These are phyloP conservation scores for Papilio machaon DNA, from an alignment of 1,140 invertebrate species.

Conservation along the genomic window DNA sequence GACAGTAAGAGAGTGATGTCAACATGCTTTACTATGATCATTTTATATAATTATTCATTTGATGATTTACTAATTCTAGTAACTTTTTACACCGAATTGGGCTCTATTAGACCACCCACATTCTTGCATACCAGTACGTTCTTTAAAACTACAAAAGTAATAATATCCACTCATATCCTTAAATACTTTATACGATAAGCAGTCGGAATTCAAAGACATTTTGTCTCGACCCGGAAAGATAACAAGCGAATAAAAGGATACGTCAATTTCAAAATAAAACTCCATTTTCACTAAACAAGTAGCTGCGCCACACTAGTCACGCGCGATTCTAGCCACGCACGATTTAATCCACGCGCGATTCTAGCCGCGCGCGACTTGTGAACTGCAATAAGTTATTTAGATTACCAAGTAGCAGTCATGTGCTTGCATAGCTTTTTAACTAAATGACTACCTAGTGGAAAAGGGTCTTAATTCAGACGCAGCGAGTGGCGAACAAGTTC, in stretches of 20 bases:
- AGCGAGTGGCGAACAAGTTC: conserved; percentile 23
- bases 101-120: not conserved
- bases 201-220: conserved; percentile 20
- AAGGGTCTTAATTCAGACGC: not conserved
- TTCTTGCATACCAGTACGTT: not conserved
- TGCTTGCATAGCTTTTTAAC: too few relatives aligned
- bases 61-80: too few relatives aligned
- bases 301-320: not conserved
- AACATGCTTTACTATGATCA: too few relatives aligned
- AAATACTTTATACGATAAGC: conserved; percentile 9
- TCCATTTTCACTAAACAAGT: not conserved
- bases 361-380: too few relatives aligned
- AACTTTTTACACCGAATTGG: too few relatives aligned
- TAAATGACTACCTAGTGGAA: not conserved
- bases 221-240: conserved; percentile 6
- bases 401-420: too few relatives aligned
- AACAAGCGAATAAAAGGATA: conserved; percentile 32
- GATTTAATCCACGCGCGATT: too few relatives aligned
- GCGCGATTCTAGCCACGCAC: not conserved
- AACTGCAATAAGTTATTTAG: too few relatives aligned
- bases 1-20: not conserved
- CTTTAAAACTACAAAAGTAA: not conserved
- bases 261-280: conserved; percentile 19
- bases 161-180: not conserved
- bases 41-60: too few relatives aligned